Evolutionary conservation across 1,140 invertebrate species (phyloP).

Genomic region (Pseudobourletiella spinata): DNA sequence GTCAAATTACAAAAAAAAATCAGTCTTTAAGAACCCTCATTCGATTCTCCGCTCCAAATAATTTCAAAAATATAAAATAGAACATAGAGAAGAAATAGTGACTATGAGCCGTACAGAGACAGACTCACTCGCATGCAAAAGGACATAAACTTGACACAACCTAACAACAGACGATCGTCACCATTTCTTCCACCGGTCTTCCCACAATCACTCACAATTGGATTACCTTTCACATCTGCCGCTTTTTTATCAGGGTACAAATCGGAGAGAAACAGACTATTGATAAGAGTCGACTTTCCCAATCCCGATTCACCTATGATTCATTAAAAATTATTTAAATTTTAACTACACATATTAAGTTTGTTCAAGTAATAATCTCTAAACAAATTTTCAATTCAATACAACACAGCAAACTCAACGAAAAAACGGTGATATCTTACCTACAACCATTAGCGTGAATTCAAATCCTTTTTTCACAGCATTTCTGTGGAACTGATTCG

Average conservation of each 20-base stretch:
- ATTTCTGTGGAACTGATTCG: constrained; percentile 92
- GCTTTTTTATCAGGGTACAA: constrained; percentile 80
- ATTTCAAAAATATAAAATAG: too few relatives aligned
- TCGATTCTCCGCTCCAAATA: too few relatives aligned
- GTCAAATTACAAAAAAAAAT: too few relatives aligned
- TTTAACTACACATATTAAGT: too few relatives aligned
- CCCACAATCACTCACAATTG: constrained; percentile 19
- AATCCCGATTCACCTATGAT: constrained; percentile 88
- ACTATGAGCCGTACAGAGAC: constrained; percentile 5
- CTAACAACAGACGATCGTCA: constrained; percentile 22
- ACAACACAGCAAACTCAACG: too few relatives aligned
- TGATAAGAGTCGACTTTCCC: constrained; percentile 96
- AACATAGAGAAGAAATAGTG: too few relatives aligned
- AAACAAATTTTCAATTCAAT: too few relatives aligned
- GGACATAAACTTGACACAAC: constrained; percentile 9
- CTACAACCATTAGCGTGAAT: constrained; percentile 94
- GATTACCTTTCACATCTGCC: constrained; percentile 69
- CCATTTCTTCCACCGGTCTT: constrained; percentile 24
- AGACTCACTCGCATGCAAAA: constrained; percentile 5
- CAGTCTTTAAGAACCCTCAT: too few relatives aligned
- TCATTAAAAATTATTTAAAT: too few relatives aligned
- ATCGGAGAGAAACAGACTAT: constrained; percentile 95
- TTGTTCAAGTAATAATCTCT: too few relatives aligned
- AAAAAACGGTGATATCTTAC: too few relatives aligned
- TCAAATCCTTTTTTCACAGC: constrained; percentile 97